These are phyloP conservation scores for Pocota personata DNA, from an alignment of 2,888 invertebrate species.

Conservation along the genomic window DNA sequence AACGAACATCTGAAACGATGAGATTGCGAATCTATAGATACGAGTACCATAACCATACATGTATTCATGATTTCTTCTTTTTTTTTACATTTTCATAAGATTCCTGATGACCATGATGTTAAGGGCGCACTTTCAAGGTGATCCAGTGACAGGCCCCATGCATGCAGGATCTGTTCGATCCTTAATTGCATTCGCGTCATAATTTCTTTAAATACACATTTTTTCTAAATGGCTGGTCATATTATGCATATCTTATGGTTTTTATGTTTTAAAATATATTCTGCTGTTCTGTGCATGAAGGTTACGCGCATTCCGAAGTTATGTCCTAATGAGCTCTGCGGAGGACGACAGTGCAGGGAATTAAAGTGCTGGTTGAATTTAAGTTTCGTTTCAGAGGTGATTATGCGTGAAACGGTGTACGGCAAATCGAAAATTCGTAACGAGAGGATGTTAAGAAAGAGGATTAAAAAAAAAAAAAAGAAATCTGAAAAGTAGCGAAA, in stretches of 20 bases:
- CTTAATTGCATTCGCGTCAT: constrained; percentile 30
- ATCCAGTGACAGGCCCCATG: constrained; percentile 1
- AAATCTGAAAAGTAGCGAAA: neutral
- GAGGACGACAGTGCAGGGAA: neutral
- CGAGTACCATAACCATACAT: neutral
- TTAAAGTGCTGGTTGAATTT: neutral
- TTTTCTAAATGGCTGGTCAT: neutral
- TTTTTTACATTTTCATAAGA: neutral
- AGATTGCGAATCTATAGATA: neutral
- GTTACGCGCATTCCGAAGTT: constrained; percentile 11
- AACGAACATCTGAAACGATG: neutral
- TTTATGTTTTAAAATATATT: neutral
- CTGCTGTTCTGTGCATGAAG: neutral
- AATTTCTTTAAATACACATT: constrained; percentile 5
- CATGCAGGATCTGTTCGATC: neutral
- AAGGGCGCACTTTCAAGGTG: constrained; percentile 17
- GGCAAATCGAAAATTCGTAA: neutral
- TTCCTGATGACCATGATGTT: neutral
- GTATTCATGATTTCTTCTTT: neutral
- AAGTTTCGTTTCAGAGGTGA: constrained; percentile 1
- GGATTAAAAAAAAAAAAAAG: neutral
- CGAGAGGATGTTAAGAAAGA: neutral
- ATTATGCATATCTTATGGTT: constrained; percentile 3
- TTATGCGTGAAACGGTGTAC: constrained; percentile 9
- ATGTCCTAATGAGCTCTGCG: constrained; percentile 18